Evolutionary conservation across 2,113 vertebrate species (phyloP).

Genomic region (Nothobranchius kuhntae): DNA sequence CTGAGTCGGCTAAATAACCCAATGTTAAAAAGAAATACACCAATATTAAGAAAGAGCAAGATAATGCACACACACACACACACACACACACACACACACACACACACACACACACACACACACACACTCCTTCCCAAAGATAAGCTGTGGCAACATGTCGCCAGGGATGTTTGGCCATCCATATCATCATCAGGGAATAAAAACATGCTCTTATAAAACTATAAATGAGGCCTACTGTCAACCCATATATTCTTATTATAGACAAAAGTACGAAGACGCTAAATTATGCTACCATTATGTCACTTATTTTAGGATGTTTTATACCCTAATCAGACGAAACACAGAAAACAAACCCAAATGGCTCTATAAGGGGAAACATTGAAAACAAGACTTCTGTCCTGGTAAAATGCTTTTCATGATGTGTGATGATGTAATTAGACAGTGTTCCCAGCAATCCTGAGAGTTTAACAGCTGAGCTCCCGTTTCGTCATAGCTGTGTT

Average conservation of each 20-base stretch:
- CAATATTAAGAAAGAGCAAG: slow-evolving; percentile 54
- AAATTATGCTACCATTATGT: too few species aligned
- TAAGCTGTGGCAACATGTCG: slow-evolving; percentile 66
- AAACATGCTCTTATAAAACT: too few species aligned
- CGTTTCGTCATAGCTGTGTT: slow-evolving; percentile 10
- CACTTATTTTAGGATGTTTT: too few species aligned
- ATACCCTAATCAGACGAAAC: background rate
- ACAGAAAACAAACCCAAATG: background rate
- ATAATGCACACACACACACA: slow-evolving; percentile 32
- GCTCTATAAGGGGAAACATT: background rate
- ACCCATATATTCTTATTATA: background rate
- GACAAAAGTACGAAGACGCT: too few species aligned
- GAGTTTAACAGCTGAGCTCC: slow-evolving; percentile 12
- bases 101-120: slow-evolving; percentile 50
- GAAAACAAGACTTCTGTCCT: too few species aligned
- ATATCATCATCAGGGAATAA: slow-evolving; percentile 61
- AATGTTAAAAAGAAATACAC: slow-evolving; percentile 64
- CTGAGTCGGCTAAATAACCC: slow-evolving; percentile 59
- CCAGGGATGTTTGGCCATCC: slow-evolving; percentile 62
- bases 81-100: slow-evolving; percentile 46
- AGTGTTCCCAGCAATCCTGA: slow-evolving; percentile 3
- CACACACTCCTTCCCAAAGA: slow-evolving; percentile 50
- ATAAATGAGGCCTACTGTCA: slow-evolving; percentile 47
- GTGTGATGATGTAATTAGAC: too few species aligned
- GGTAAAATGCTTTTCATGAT: too few species aligned